A percentile compares a stretch with the other conserved stretches of the same genome.
Evolutionary conservation across 2,113 vertebrate species (phyloP).

Genomic region (Gymnarchus niloticus): DNA sequence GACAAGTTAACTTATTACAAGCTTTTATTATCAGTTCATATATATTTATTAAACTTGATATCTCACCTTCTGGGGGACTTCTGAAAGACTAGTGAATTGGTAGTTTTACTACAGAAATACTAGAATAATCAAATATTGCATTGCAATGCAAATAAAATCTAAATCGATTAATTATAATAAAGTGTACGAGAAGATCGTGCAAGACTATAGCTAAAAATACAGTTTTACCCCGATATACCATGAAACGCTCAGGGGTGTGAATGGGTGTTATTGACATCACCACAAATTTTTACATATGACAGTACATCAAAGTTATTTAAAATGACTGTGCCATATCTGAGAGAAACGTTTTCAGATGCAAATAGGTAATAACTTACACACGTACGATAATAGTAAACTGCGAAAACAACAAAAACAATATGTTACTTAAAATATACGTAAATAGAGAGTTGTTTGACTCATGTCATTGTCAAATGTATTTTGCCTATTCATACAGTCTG

Average conservation of each 20-base stretch:
- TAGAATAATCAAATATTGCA: not conserved
- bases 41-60: not conserved
- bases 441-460: not conserved
- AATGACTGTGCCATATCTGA: not conserved
- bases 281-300: too few relatives aligned
- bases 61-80: not conserved
- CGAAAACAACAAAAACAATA: not conserved
- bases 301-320: not conserved
- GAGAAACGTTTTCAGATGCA: not conserved
- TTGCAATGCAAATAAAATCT: not conserved
- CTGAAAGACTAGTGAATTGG: not conserved
- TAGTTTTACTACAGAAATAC: not conserved
- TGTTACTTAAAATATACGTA: not conserved
- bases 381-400: not conserved
- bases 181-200: not conserved
- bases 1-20: not conserved
- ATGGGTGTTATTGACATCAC: too few relatives aligned
- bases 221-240: not conserved
- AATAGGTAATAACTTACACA: not conserved
- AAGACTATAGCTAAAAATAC: not conserved
- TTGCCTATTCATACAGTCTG: not conserved
- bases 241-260: too few relatives aligned
- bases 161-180: not conserved
- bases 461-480: too few relatives aligned
- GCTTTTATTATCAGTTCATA: not conserved